phyloP scores from a whole-genome alignment of 2,888 invertebrate genomes.

The Agrochola litura region DNA sequence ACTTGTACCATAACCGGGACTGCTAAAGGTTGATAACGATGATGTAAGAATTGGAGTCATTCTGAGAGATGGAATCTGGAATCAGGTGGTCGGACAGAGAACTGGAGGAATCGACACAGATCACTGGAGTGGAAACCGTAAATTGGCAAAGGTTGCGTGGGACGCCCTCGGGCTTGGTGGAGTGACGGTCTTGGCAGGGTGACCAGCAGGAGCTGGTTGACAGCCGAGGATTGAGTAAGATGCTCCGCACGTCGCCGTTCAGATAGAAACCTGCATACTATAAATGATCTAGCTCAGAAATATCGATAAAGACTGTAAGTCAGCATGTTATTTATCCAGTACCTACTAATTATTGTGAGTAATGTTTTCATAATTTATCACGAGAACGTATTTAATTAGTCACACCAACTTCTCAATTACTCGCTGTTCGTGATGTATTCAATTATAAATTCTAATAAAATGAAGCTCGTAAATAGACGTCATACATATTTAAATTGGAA shows the following conservation, averaged over 20 bases:
- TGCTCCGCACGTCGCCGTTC: not conserved
- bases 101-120: not conserved
- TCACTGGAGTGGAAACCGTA: not conserved
- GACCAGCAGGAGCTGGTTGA: not conserved
- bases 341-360: not conserved
- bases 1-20: no score
- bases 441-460: conserved; percentile 49
- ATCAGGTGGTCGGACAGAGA: not conserved
- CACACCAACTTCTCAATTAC: conserved; percentile 20
- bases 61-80: not conserved
- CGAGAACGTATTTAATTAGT: conserved; percentile 12
- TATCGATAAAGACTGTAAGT: not conserved
- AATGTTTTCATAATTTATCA: conserved; percentile 2
- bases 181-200: not conserved
- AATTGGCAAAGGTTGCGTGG: not conserved
- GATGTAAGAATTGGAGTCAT: not conserved
- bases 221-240: not conserved
- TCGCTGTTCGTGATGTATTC: conserved; percentile 25
- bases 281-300: not conserved
- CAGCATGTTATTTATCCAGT: not conserved
- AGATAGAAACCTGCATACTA: not conserved
- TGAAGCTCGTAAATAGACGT: conserved; percentile 39
- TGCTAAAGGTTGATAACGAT: not conserved
- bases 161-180: not conserved
- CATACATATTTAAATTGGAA: conserved; percentile 51